phyloP scores from a whole-genome alignment of 1,140 invertebrate species.

The Papilio machaon region DNA sequence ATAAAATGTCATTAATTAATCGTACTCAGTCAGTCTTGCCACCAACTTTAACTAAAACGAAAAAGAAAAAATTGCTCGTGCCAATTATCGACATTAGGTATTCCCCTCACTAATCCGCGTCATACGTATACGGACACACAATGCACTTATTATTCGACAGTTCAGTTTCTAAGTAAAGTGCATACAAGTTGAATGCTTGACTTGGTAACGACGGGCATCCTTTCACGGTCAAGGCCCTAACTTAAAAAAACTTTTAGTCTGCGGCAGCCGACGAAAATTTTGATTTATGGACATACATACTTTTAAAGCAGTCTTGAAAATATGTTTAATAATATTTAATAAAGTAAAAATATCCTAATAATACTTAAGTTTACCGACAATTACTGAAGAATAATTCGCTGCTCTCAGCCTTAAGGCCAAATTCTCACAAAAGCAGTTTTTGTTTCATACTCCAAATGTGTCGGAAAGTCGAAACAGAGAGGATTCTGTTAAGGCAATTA shows the following conservation, averaged over 20 bases:
- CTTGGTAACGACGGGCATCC: constrained; percentile 65
- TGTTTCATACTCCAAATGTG: constrained; percentile 60
- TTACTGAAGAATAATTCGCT: constrained; percentile 55
- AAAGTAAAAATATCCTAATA: background rate
- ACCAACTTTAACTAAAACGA: constrained; percentile 23
- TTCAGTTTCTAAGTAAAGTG: constrained; percentile 80
- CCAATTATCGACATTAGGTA: constrained; percentile 75
- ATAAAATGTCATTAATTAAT: background rate
- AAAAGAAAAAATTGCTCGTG: constrained; percentile 44
- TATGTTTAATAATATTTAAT: background rate
- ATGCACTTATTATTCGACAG: constrained; percentile 81
- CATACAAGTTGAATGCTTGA: constrained; percentile 69
- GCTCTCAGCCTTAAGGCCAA: constrained; percentile 53
- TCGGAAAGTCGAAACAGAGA: constrained; percentile 61
- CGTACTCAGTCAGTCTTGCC: background rate
- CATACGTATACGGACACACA: constrained; percentile 77
- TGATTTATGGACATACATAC: background rate
- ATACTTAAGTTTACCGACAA: constrained; percentile 50
- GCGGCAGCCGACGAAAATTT: background rate
- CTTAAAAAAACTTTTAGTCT: background rate
- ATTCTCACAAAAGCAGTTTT: constrained; percentile 52
- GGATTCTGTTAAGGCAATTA: constrained; percentile 72
- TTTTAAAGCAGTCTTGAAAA: background rate
- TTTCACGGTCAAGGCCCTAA: constrained; percentile 31
- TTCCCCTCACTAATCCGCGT: constrained; percentile 78